Evolutionary conservation across 30 jellyfish, hydroid and myxozoan genomes (phyloP).

Genomic region (Nemopilema nomurai): DNA sequence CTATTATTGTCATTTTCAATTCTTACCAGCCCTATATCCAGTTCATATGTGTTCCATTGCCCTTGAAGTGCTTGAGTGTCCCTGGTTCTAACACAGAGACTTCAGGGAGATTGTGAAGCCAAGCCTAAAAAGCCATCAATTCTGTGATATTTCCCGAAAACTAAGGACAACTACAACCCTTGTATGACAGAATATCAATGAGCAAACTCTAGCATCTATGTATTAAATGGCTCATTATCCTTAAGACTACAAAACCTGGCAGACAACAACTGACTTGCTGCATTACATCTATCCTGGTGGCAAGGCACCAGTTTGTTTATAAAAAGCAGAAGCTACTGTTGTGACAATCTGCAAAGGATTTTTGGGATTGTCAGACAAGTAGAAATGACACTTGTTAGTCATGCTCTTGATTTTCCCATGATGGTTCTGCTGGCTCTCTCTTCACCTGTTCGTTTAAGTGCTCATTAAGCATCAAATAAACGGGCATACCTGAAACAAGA

Average conservation of each 20-base stretch:
- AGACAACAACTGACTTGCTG: neutral
- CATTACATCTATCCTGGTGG: neutral
- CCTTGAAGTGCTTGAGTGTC: neutral
- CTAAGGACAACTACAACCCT: neutral
- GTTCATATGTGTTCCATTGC: no score
- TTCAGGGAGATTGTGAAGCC: neutral
- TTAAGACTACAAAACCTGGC: no score
- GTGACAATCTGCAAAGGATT: neutral
- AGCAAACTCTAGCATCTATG: no score
- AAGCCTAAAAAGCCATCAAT: neutral
- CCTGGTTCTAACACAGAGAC: neutral
- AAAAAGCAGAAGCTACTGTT: neutral
- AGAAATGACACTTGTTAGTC: neutral
- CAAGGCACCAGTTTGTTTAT: neutral
- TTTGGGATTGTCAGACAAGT: neutral
- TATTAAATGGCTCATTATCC: no score
- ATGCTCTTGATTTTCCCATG: conserved; percentile 27
- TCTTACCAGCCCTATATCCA: no score
- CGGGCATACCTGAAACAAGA: conserved; percentile 62
- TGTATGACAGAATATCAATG: neutral
- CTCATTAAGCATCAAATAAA: conserved; percentile 60
- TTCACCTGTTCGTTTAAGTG: conserved; percentile 44
- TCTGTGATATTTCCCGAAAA: neutral
- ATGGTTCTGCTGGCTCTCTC: conserved; percentile 2
- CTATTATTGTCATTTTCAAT: no score